Percentiles rank a stretch among this genome's conserved stretches.
Evolutionary conservation across 2,888 invertebrate genomes (phyloP).

Genomic region (Caenorhabditis sinica): DNA sequence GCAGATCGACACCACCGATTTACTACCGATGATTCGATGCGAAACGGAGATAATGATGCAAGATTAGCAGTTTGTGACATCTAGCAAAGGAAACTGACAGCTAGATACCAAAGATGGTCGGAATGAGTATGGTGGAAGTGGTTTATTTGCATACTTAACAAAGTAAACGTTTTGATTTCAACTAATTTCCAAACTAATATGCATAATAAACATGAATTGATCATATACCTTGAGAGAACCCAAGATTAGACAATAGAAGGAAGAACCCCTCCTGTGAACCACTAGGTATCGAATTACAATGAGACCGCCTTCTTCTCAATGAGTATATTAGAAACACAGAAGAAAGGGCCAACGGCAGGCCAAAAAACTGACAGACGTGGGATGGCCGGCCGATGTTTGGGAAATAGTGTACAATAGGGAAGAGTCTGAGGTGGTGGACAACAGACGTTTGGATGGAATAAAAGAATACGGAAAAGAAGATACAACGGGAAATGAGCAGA

Average conservation of each 20-base stretch:
- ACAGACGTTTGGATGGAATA: constrained; percentile 36
- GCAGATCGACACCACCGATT: constrained; percentile 44
- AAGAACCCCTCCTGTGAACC: not conserved
- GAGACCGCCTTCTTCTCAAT: constrained; percentile 31
- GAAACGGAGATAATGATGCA: constrained; percentile 55
- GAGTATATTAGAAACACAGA: constrained; percentile 38
- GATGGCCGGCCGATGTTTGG: constrained; percentile 18
- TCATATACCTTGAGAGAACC: constrained; percentile 16
- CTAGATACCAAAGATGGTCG: constrained; percentile 25
- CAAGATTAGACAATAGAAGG: not conserved
- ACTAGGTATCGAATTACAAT: constrained; percentile 51
- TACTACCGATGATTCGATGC: constrained; percentile 45
- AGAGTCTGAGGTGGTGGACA: constrained; percentile 24
- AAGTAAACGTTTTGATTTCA: constrained; percentile 23
- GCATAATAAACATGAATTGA: constrained; percentile 20
- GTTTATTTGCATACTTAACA: constrained; percentile 7
- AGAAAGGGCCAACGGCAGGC: constrained; percentile 38
- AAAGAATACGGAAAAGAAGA: constrained; percentile 13
- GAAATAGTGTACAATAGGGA: constrained; percentile 31
- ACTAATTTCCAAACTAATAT: constrained; percentile 12
- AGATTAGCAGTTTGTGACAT: constrained; percentile 55
- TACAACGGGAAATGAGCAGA: constrained; percentile 31
- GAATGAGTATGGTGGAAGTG: not conserved
- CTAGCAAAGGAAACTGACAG: constrained; percentile 27
- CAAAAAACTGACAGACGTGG: constrained; percentile 47